phyloP scores from a whole-genome alignment of 1,140 invertebrate genomes.

The Orussus abietinus region DNA sequence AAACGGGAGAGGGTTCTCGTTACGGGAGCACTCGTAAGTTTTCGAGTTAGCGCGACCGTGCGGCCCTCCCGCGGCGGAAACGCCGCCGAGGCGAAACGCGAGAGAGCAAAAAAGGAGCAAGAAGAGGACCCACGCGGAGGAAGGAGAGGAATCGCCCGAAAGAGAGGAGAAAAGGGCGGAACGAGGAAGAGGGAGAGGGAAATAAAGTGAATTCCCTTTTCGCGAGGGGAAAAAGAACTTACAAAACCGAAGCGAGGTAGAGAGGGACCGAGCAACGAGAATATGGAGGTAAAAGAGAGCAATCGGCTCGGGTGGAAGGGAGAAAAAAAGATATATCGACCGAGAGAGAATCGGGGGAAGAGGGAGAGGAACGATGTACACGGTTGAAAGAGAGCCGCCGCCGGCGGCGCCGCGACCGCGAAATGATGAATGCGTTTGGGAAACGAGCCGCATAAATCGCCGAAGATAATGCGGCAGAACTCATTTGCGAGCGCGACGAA shows the following conservation, averaged over 20 bases:
- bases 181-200: not conserved
- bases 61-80: not conserved
- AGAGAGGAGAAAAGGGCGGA: not conserved
- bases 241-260: too few relatives aligned
- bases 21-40: too few relatives aligned
- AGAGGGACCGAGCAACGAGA: slow-evolving; percentile 3
- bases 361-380: slow-evolving; percentile 6
- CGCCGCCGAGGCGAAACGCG: not conserved
- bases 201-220: too few relatives aligned
- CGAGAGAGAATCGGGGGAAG: slow-evolving; percentile 12
- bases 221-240: too few relatives aligned
- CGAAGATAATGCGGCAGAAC: too few relatives aligned
- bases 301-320: too few relatives aligned
- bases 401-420: slow-evolving; percentile 30
- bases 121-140: not conserved
- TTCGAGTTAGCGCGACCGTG: not conserved
- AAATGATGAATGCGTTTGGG: slow-evolving; percentile 39
- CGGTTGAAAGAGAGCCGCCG: slow-evolving; percentile 28
- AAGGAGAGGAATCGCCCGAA: not conserved
- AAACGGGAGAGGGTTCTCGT: too few relatives aligned
- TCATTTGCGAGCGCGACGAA: too few relatives aligned
- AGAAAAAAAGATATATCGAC: slow-evolving; percentile 1
- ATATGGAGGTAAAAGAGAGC: slow-evolving; percentile 11
- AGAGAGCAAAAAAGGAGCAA: not conserved
- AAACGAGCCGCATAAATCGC: slow-evolving; percentile 32